A percentile compares a stretch with the other conserved stretches of the same genome.
Conservation (phyloP, 2,888 invertebrate species). For the Dicycla oo region DNA sequence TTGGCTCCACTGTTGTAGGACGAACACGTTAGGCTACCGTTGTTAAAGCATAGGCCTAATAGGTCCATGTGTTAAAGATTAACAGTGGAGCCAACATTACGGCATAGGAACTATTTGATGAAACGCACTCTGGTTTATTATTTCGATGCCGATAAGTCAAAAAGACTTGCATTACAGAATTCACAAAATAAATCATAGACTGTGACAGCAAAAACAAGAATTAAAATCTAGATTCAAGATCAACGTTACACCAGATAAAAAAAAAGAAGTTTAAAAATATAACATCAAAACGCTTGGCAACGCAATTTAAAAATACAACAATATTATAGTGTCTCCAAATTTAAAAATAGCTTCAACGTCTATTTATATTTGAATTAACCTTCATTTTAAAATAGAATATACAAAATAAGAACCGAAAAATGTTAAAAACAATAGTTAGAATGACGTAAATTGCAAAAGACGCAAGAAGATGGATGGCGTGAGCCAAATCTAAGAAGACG, state of each 20-base stretch:
- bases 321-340: conserved; percentile 37
- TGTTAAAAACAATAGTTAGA: conserved; percentile 56
- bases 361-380: conserved; percentile 59
- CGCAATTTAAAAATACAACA: conserved; percentile 39
- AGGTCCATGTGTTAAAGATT: no score
- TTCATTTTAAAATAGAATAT: conserved; percentile 58
- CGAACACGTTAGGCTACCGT: no score
- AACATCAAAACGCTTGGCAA: conserved; percentile 19
- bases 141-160: conserved; percentile 28
- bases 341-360: conserved; percentile 49
- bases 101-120: no score
- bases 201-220: conserved; percentile 11
- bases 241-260: not conserved
- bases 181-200: conserved; percentile 19
- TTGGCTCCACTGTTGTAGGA: no score
- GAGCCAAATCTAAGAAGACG: conserved; percentile 53
- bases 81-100: no score
- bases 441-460: conserved; percentile 57
- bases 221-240: conserved; percentile 10
- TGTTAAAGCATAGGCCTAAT: no score
- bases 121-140: no score
- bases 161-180: conserved; percentile 18
- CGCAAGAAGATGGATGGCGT: conserved; percentile 59
- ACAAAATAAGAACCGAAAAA: conserved; percentile 26
- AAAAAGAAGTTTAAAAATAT: conserved; percentile 25